Percentiles rank a stretch among this genome's conserved stretches.
phyloP scores from a whole-genome alignment of 1,140 invertebrate genomes.

The Sitophilus oryzae region DNA sequence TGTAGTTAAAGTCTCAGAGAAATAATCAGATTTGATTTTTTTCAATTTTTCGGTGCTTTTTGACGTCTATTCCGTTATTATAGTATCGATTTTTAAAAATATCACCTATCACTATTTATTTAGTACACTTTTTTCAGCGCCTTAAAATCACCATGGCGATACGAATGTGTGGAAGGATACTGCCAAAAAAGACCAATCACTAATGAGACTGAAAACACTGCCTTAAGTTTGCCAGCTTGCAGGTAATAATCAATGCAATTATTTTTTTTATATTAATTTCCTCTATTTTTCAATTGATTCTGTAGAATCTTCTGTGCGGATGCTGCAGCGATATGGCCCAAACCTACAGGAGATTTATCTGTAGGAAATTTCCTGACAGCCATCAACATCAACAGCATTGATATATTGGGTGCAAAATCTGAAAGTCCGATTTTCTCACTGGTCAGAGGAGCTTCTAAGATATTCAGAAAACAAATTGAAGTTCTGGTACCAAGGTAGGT shows the following conservation, averaged over 20 bases:
- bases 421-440: slow-evolving; percentile 45
- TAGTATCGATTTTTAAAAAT: no score
- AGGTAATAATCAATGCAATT: slow-evolving; percentile 30
- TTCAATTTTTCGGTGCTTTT: no score
- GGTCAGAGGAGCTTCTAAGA: slow-evolving; percentile 42
- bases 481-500: slow-evolving; percentile 33
- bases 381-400: slow-evolving; percentile 55
- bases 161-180: slow-evolving; percentile 48
- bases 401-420: slow-evolving; percentile 41
- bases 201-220: slow-evolving; percentile 45
- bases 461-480: slow-evolving; percentile 41
- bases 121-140: slow-evolving; percentile 15
- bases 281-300: no score
- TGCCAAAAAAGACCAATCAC: slow-evolving; percentile 52
- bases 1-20: no score
- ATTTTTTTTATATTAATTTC: no score
- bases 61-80: no score
- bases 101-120: no score
- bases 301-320: slow-evolving; percentile 54
- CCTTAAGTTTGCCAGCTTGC: slow-evolving; percentile 55
- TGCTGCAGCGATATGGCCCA: slow-evolving; percentile 63
- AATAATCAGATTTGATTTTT: no score
- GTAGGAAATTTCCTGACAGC: slow-evolving; percentile 54
- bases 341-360: slow-evolving; percentile 57
- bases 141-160: slow-evolving; percentile 47